Base-by-base conservation (phyloP, 1,140 invertebrate genomes). In the Trichoplusia ni region DNA sequence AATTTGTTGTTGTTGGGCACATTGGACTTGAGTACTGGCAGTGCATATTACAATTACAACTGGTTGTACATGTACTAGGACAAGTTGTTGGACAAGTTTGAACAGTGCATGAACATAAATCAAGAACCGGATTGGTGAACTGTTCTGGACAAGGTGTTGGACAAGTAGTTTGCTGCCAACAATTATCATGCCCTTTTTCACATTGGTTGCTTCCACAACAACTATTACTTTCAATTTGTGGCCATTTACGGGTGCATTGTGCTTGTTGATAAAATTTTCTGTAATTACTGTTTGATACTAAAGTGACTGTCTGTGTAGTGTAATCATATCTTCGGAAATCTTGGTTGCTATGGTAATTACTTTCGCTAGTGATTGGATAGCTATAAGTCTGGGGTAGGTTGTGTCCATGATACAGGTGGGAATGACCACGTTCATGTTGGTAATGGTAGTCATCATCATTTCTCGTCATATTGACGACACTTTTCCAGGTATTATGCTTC, bases 241-340 rank as follows among this genome's bases (percentile, higher is more conserved):
- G 13, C 1, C 29, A 33, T 49, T 64, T 77, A 31, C 82, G 73
- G 18, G 85, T 86, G 51, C 85, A 88, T 56, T 75, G 42, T 1
- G 60, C 13, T 46, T 69, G 9, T 31, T 44, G 23, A 46, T 75
- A 56, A 46, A 64, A 25, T 69, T 71, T 77, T 73, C 65, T 71
- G 25, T 64, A 74, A 62, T 71, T 65, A 16, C 67, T 44, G n/a
- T 60, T 27, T 4, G 53, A 47, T 37, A 31, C 37, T n/a, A 25
- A 11, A 60, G 49, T 46, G 18, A 59, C 11, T 29, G 69, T 5
- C 25, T 56, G 59, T 27, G 62, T 67, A 13, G 63, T 53, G 18
- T 27, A 59, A 13, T 77, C 74, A 38, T 64, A 66, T 67, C 58
- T 82, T 63, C 62, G 69, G 29, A 61, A 73, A 54, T 71, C 37